These are phyloP conservation scores for Irena cyanogastra DNA, from an alignment of 2,113 vertebrate genomes.

Conservation along the genomic window DNA sequence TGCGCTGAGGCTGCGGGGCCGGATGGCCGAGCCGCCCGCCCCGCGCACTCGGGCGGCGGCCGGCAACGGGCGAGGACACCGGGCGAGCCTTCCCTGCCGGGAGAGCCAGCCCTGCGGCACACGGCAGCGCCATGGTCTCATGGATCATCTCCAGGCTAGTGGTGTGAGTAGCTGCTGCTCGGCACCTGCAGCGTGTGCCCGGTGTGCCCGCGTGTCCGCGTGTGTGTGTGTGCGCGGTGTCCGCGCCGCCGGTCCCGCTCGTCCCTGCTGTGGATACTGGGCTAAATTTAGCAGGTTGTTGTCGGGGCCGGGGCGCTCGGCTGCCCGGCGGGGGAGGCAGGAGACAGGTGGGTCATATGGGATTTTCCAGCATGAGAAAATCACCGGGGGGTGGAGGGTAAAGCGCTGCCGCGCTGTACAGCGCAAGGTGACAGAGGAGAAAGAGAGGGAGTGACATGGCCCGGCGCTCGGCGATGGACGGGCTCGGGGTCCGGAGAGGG, in stretches of 20 bases:
- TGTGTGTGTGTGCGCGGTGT: neutral
- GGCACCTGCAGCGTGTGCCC: neutral
- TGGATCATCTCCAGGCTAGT: conserved; percentile 98
- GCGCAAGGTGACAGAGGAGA: neutral
- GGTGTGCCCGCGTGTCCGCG: neutral
- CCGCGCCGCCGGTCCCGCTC: neutral
- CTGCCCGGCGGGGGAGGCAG: neutral
- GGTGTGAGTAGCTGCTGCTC: conserved; percentile 85
- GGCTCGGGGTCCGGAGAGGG: neutral
- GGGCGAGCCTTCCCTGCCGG: neutral
- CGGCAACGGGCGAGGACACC: conserved; percentile 10
- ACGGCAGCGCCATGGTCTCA: conserved; percentile 90
- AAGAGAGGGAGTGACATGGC: neutral
- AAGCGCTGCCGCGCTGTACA: neutral
- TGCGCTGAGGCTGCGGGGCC: conserved; percentile 67
- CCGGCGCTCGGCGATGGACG: neutral
- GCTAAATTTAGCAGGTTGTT: conserved; percentile 62
- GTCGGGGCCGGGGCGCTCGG: neutral
- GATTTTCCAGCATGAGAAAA: neutral
- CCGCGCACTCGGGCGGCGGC: conserved; percentile 67
- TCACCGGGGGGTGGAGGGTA: neutral
- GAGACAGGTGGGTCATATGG: neutral
- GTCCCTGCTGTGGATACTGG: neutral
- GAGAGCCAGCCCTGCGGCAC: neutral
- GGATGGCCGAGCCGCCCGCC: conserved; percentile 65